These are phyloP conservation scores for Tiliacea citrago DNA, from an alignment of 2,888 invertebrate species.

Conservation along the genomic window DNA sequence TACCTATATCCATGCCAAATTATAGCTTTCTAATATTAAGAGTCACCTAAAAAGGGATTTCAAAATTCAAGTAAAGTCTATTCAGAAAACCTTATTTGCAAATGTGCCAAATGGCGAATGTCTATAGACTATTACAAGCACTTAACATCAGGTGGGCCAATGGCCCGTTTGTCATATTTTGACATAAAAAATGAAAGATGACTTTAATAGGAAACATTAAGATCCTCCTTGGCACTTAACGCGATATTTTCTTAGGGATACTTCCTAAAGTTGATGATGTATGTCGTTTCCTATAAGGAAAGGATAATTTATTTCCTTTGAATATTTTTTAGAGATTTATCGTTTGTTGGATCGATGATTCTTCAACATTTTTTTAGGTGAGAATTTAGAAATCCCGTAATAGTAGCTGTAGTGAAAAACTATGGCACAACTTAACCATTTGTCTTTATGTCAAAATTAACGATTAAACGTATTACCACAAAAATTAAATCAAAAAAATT, in stretches of 20 bases:
- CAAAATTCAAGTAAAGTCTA: constrained; percentile 11
- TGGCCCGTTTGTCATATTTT: constrained; percentile 61
- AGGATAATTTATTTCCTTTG: constrained; percentile 40
- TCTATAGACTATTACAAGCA: constrained; percentile 57
- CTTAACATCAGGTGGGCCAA: constrained; percentile 63
- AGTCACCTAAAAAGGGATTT: not conserved
- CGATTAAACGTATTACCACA: too few species aligned
- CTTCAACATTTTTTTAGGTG: not conserved
- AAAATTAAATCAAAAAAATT: too few species aligned
- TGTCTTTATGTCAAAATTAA: not conserved
- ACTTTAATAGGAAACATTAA: constrained; percentile 67
- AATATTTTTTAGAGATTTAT: constrained; percentile 33
- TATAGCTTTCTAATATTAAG: too few species aligned
- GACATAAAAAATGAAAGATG: constrained; percentile 69
- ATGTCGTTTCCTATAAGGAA: constrained; percentile 39
- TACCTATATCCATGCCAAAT: too few species aligned
- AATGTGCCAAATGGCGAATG: constrained; percentile 55
- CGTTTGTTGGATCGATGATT: not conserved
- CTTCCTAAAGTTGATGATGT: constrained; percentile 55
- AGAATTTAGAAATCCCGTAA: not conserved
- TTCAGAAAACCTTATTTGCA: constrained; percentile 57
- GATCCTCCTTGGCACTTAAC: constrained; percentile 63
- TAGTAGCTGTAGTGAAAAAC: too few species aligned
- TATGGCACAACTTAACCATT: not conserved
- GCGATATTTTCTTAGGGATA: constrained; percentile 47